Evolutionary conservation across 2,797 vertebrate genomes (phyloP), one percentile per base, ranked within the genome.

Genomic region (Sibirionetta formosa): DNA sequence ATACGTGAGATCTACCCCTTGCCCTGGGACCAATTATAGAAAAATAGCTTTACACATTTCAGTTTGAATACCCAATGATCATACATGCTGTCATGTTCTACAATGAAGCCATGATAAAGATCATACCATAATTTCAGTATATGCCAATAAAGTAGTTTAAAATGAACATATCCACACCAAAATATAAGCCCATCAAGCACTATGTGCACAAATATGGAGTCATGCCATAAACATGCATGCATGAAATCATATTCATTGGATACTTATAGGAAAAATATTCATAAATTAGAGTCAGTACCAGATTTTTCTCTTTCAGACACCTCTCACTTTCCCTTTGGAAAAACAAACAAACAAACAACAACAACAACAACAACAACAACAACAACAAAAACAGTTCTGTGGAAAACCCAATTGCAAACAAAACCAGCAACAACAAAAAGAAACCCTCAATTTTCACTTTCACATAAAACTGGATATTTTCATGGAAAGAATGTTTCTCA

Each of bases 11-110:
- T 97, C 96, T 97, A 95, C 94, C 96, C 93, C 94, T 98, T 98
- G 97, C 97, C 97, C 97, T 97, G 96, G 96, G 97, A 97, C 97
- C 97, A 98, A 98, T 98, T 98, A 98, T 84, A 92, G 94, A 95
- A 98, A 98, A 97, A 95, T 94, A 95, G 91, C 95, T 97, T 97
- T 97, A 97, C 84, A 94, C 85, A 80, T 96, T 96, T 96, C 91
- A 92, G 86, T 97, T 96, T 96, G 96, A 98, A 97, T 96, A 97
- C 72, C 77, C 46, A 2, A 91, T 97, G 97, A 97, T 97, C 97
- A 97, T 96, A 97, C 77, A 93, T 94, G 82, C 93, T 93, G 73
- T 96, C 83, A 5, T 97, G 95, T 97, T 97, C 93, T 91, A 95
- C 86, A 93, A 85, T 69, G 75, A 96, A 97, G 72, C 94, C 95